These are phyloP conservation scores for Cettia cetti DNA, from an alignment of 2,113 vertebrate species.

Conservation along the genomic window DNA sequence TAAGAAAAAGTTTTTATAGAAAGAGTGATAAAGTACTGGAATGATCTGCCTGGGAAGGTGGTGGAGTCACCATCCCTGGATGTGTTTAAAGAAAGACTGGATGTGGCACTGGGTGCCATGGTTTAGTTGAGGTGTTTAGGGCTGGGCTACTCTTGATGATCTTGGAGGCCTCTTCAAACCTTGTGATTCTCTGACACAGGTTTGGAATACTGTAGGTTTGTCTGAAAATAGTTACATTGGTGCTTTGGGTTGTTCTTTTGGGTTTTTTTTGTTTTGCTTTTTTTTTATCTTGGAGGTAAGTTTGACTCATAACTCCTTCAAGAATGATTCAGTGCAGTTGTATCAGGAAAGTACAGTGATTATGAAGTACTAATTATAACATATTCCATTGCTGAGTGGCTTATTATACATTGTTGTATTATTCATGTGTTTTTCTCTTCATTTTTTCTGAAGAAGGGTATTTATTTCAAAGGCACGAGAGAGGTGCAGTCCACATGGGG, in stretches of 20 bases:
- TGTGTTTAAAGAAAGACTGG: neutral
- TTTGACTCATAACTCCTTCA: conserved; percentile 1
- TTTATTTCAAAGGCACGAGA: neutral
- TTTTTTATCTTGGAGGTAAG: neutral
- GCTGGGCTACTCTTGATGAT: neutral
- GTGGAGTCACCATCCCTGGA: neutral
- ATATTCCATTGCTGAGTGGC: neutral
- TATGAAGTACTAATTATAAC: neutral
- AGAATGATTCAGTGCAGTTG: neutral
- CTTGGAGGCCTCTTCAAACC: neutral
- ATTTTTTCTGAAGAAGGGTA: neutral
- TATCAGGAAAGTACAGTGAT: neutral
- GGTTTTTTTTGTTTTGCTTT: no score
- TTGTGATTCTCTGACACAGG: neutral
- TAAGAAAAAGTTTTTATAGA: neutral
- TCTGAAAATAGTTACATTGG: neutral
- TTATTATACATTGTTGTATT: neutral
- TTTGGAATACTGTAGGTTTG: neutral
- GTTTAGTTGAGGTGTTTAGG: neutral
- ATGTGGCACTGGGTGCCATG: neutral
- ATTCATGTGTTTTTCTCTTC: conserved; percentile 2
- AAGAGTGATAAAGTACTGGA: neutral
- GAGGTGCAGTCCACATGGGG: neutral
- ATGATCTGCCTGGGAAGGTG: neutral
- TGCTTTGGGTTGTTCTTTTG: neutral